Conservation (phyloP, 2,888 invertebrate genomes). For the Eilema depressum region DNA sequence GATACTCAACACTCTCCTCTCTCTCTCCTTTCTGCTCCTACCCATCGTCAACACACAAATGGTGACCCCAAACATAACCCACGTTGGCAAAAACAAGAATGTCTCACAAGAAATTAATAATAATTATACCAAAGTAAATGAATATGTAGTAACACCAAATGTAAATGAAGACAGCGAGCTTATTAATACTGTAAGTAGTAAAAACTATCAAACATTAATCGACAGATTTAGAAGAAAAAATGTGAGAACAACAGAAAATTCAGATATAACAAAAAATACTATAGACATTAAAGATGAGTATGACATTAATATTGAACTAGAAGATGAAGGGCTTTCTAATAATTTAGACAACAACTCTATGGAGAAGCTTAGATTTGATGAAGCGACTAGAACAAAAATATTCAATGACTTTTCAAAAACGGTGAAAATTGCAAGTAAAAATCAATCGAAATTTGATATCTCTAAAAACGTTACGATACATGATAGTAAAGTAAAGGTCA, state of each 20-base stretch:
- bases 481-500: constrained; percentile 28
- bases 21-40: constrained; percentile 61
- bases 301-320: constrained; percentile 41
- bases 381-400: constrained; percentile 72
- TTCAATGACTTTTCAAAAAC: constrained; percentile 79
- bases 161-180: constrained; percentile 45
- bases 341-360: constrained; percentile 61
- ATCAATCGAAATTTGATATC: constrained; percentile 29
- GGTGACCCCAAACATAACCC: constrained; percentile 48
- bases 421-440: constrained; percentile 64
- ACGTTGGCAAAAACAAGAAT: constrained; percentile 35
- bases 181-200: constrained; percentile 53
- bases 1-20: constrained; percentile 60
- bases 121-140: constrained; percentile 35
- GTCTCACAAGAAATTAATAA: constrained; percentile 28
- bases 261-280: constrained; percentile 21
- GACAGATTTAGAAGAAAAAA: constrained; percentile 76
- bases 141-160: constrained; percentile 36
- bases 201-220: constrained; percentile 67
- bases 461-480: constrained; percentile 26
- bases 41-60: constrained; percentile 70
- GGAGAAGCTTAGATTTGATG: constrained; percentile 76
- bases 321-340: constrained; percentile 38
- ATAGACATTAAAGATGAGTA: constrained; percentile 38
- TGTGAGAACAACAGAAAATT: constrained; percentile 25